Evolutionary conservation across 2,888 invertebrate species (phyloP).

Genomic region (Thymelicus acteon): DNA sequence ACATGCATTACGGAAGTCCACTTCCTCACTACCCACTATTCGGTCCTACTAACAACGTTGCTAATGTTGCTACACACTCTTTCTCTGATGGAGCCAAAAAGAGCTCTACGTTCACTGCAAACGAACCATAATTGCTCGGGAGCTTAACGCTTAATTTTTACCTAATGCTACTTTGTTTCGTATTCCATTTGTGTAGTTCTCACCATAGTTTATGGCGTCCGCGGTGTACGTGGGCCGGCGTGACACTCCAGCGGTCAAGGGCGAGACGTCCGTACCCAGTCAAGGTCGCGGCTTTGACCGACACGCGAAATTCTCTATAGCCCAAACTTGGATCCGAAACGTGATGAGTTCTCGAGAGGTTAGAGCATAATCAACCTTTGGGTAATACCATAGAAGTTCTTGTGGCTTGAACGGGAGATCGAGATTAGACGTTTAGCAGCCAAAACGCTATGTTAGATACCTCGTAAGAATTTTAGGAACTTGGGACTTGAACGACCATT

Average conservation of each 20-base stretch:
- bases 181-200: constrained; percentile 43
- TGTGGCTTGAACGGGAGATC: neutral
- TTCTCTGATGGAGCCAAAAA: constrained; percentile 7
- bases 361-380: neutral
- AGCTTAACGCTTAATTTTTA: constrained; percentile 6
- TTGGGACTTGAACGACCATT: constrained; percentile 28
- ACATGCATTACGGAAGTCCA: constrained; percentile 37
- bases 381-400: neutral
- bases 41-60: constrained; percentile 31
- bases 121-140: constrained; percentile 20
- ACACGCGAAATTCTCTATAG: constrained; percentile 47
- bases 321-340: constrained; percentile 1
- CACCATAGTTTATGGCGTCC: constrained; percentile 46
- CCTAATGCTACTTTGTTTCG: constrained; percentile 16
- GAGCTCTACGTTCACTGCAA: constrained; percentile 8
- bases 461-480: constrained; percentile 41
- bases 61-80: neutral
- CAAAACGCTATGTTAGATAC: constrained; percentile 34
- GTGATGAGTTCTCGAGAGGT: neutral
- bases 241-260: constrained; percentile 52
- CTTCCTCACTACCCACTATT: constrained; percentile 38
- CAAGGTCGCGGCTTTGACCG: constrained; percentile 54
- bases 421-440: constrained; percentile 24
- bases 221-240: constrained; percentile 46
- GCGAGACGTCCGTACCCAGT: constrained; percentile 46